Evolutionary conservation across 2,888 invertebrate species (phyloP).

Genomic region (Cephus spinipes): DNA sequence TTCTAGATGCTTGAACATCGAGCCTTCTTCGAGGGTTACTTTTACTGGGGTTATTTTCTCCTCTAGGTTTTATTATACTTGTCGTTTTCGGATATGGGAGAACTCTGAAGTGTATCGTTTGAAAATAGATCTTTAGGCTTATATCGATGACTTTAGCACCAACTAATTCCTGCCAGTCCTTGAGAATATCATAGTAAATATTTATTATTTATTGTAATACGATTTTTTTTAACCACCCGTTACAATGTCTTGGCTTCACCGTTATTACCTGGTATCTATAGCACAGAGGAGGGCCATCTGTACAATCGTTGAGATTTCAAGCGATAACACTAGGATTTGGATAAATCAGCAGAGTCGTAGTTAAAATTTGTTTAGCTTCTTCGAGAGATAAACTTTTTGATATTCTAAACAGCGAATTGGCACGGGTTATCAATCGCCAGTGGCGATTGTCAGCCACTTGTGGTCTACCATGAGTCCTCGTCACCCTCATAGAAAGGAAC

Average conservation of each 20-base stretch:
- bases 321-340: too few relatives aligned
- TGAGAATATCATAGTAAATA: neutral
- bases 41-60: too few relatives aligned
- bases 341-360: neutral
- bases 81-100: neutral
- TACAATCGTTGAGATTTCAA: neutral
- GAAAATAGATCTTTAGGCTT: neutral
- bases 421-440: constrained; percentile 44
- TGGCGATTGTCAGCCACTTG: constrained; percentile 54
- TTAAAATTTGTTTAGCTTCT: neutral
- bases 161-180: neutral
- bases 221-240: neutral
- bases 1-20: neutral
- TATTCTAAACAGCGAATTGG: constrained; percentile 13
- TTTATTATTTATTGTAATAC: neutral
- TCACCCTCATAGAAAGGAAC: neutral
- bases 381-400: neutral
- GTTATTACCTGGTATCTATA: neutral
- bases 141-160: neutral
- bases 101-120: neutral
- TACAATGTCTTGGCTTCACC: neutral
- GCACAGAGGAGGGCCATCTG: neutral
- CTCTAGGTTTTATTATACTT: neutral
- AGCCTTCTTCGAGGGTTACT: neutral
- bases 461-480: constrained; percentile 38